phyloP scores from a whole-genome alignment of 2,797 vertebrate species.

The Lithobates pipiens region DNA sequence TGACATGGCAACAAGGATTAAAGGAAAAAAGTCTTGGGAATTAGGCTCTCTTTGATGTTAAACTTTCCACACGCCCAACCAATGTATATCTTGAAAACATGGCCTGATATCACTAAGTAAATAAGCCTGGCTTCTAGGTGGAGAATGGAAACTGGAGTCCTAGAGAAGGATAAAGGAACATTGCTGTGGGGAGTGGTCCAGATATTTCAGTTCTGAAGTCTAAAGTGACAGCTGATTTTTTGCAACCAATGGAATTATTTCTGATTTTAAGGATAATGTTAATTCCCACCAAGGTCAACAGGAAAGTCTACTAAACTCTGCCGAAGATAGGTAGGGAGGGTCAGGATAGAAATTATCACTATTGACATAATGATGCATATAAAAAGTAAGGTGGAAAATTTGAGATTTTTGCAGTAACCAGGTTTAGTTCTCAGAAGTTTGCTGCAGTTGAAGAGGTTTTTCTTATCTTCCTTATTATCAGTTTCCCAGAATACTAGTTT shows the following conservation, averaged over 20 bases:
- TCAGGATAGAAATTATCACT: neutral
- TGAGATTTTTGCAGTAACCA: neutral
- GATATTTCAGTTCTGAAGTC: conserved; percentile 23
- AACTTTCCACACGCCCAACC: conserved; percentile 63
- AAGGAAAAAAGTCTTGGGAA: conserved; percentile 18
- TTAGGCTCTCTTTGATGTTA: conserved; percentile 43
- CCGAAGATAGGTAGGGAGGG: neutral
- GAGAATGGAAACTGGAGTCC: conserved; percentile 53
- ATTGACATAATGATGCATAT: neutral
- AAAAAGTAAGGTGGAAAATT: neutral
- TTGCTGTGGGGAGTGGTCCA: conserved; percentile 27
- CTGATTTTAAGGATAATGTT: conserved; percentile 26
- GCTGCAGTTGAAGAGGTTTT: neutral
- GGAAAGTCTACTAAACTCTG: conserved; percentile 20
- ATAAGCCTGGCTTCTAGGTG: conserved; percentile 65
- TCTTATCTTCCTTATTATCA: neutral
- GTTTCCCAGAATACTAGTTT: too few species aligned
- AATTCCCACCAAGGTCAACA: conserved; percentile 12
- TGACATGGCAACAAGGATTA: conserved; percentile 30
- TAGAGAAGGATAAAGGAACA: conserved; percentile 46
- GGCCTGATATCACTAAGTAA: conserved; percentile 70
- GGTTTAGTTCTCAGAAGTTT: neutral
- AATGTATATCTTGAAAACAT: conserved; percentile 64
- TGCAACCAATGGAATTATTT: conserved; percentile 40
- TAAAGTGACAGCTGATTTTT: conserved; percentile 29